Evolutionary conservation across 2,888 invertebrate species (phyloP).

Genomic region (Mesorhabditis sp.): DNA sequence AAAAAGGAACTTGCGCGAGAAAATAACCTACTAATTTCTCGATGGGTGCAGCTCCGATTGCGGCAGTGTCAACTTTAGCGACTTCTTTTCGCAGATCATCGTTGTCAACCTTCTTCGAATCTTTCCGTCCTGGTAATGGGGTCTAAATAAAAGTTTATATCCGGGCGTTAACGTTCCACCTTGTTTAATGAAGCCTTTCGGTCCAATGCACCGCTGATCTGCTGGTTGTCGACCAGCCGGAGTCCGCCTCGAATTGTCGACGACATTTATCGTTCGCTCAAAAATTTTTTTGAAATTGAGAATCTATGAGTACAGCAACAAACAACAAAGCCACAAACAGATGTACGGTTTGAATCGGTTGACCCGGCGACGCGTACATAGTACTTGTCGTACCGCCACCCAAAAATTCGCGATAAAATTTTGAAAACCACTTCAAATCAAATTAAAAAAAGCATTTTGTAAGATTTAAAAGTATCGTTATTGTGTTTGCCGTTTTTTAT

Average conservation of each 20-base stretch:
- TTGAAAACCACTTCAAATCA: not conserved
- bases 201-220: not conserved
- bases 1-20: not conserved
- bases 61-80: not conserved
- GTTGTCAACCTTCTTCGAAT: too few relatives aligned
- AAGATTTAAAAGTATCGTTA: too few relatives aligned
- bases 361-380: not conserved
- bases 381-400: not conserved
- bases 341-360: too few relatives aligned
- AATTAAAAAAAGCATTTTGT: too few relatives aligned
- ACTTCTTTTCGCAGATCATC: not conserved
- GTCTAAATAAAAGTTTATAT: not conserved
- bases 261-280: not conserved
- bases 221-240: not conserved
- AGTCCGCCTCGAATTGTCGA: not conserved
- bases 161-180: not conserved
- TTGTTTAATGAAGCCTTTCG: slow-evolving; percentile 6
- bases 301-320: too few relatives aligned
- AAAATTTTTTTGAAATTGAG: not conserved
- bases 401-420: not conserved
- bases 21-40: not conserved
- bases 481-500: too few relatives aligned
- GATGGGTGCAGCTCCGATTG: not conserved
- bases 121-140: not conserved
- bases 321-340: too few relatives aligned